Base-by-base conservation (phyloP, 2,113 vertebrate species). In the Delphinapterus leucas region DNA sequence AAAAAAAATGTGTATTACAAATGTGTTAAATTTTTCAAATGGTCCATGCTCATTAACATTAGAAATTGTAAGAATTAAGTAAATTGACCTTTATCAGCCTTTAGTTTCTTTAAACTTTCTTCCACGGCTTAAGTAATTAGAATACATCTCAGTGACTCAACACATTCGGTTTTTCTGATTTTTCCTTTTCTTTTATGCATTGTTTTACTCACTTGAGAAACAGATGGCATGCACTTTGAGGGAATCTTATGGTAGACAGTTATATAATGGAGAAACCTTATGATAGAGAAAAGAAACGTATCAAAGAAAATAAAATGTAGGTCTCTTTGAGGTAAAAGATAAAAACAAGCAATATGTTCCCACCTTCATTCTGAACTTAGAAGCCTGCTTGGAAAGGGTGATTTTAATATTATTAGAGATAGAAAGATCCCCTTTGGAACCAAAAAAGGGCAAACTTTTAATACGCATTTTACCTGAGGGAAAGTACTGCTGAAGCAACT, bases 251-350 rank as follows among this genome's bases (percentile, higher is more conserved):
- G 13, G 5, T 41, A 28, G 38, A 76, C 71, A 93, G 74, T 33
- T 47, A 44, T 23, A 60, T 36, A 81, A 36, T 20, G 83, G 49
- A 83, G 9, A 60, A 95, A 92, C 92, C 6, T 90, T 88, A 61
- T 76, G 20, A 55, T 71, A 41, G 25, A 73, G 44, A 82, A 86
- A 36, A 3, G 12, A 84, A 36, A 74, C 21, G 13, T 33, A 92
- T 87, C 26, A 77, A 20, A 92, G 47, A 60, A 86, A 80, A 89
- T 77, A 87, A 86, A 88, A 68, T 71, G 20, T 81, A 68, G 8
- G 1, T 95, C 88, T 95, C 25, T 8, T 93, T 81, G 44, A 73
- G 55, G 10, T 79, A 87, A 95, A 93, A 87, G 26, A 74, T 89
- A 49, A 91, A 94, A 76, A 31, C 21, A 96, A 79, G 58, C 5